Conservation (phyloP, 2,113 vertebrate genomes). For the Dromas ardeola region DNA sequence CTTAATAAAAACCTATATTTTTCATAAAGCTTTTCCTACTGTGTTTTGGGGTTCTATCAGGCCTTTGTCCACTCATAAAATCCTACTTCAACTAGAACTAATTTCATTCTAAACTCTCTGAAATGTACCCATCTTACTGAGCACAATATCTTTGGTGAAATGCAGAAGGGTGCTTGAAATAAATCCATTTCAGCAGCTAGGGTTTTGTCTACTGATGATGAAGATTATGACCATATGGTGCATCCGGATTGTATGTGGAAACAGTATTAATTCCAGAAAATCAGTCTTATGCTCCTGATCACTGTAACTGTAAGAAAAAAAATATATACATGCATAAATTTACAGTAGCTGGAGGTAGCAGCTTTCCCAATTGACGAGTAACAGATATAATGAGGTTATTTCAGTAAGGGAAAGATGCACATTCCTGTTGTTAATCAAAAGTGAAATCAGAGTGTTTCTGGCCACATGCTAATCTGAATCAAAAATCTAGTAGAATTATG, state of each 20-base stretch:
- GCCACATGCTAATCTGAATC: not conserved
- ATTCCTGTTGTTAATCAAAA: not conserved
- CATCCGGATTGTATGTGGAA: not conserved
- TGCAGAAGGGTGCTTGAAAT: not conserved
- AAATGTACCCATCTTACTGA: not conserved
- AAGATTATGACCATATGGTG: not conserved
- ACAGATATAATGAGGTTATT: not conserved
- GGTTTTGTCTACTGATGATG: not conserved
- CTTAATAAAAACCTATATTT: not conserved
- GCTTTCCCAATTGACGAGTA: not conserved
- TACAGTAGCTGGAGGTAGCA: not conserved
- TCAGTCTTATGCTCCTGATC: not conserved
- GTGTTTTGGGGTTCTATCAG: not conserved
- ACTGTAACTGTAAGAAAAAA: not conserved
- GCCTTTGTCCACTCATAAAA: not conserved
- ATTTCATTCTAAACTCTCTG: not conserved
- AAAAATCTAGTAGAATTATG: not conserved
- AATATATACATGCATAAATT: not conserved
- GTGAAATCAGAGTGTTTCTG: not conserved
- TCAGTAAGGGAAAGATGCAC: not conserved
- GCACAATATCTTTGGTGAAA: not conserved
- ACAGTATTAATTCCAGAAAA: slow-evolving; percentile 11
- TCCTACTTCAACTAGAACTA: not conserved
- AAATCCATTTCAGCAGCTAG: not conserved
- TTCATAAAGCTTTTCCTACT: not conserved